These are phyloP conservation scores for Xerus inauris DNA, from an alignment of 2,113 vertebrate genomes.

Conservation along the genomic window DNA sequence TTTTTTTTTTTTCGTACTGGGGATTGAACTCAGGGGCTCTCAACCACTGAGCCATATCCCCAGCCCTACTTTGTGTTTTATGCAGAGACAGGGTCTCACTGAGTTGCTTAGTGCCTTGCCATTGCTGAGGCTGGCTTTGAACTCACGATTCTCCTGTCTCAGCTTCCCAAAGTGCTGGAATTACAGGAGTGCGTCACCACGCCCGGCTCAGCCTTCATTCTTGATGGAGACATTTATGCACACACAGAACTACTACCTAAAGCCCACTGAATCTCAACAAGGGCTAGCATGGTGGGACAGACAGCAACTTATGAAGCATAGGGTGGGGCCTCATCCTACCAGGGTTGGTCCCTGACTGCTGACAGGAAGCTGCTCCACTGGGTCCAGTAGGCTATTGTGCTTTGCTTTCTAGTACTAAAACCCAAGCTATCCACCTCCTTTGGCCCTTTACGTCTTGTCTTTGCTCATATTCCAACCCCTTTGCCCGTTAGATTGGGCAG, in stretches of 20 bases:
- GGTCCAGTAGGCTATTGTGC: not conserved
- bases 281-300: not conserved
- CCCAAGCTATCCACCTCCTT: not conserved
- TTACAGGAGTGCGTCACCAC: too few relatives aligned
- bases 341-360: too few relatives aligned
- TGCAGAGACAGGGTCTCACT: too few relatives aligned
- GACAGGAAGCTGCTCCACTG: not conserved
- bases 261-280: not conserved
- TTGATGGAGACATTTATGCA: not conserved
- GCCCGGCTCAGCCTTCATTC: too few relatives aligned
- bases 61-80: too few relatives aligned
- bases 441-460: not conserved
- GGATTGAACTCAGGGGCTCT: too few relatives aligned
- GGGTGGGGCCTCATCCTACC: not conserved
- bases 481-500: not conserved
- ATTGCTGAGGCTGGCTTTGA: too few relatives aligned
- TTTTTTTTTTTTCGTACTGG: too few relatives aligned
- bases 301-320: not conserved
- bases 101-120: too few relatives aligned
- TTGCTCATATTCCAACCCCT: not conserved
- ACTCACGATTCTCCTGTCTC: too few relatives aligned
- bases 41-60: too few relatives aligned
- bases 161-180: too few relatives aligned
- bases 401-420: not conserved
- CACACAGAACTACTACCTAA: not conserved